Evolutionary conservation across 2,797 vertebrate genomes (phyloP), one percentile per base, ranked within the genome.

Genomic region (Cossypha heuglini): DNA sequence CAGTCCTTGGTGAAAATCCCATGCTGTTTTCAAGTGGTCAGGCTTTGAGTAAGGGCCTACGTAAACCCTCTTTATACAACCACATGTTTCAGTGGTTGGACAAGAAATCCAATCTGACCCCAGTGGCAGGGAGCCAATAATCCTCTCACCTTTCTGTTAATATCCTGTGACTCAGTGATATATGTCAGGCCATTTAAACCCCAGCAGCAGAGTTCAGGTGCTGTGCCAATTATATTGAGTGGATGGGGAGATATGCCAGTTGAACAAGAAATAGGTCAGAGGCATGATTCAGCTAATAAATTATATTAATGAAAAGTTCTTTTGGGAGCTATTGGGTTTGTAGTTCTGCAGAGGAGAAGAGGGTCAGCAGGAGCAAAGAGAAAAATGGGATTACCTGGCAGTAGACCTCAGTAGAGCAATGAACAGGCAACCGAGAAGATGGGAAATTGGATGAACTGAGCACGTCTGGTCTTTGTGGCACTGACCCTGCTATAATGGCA

Each of bases 91-190:
- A 48, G 81, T 64, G 71, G 79, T 62, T 75, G 75, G 68, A 43
- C 51, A 83, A 96, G 92, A 96, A 96, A 96, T 77, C 64, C 78
- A 93, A 82, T 55, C 94, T 85, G 78, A 93, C 94, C 89, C 54
- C 33, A 25, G 68, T 88, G 89, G 94, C 94, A 92, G 78, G 1
- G 1, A 0, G 37, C 89, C 95, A 96, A 64, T 71, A 94, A 93
- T 93, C 94, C 86, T 94, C 86, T 96, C 96, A 95, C 94, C 90
- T 96, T 94, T 96, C 86, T 77, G 81, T 91, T 97, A 96, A 97
- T 96, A 96, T 94, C 92, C 94, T 93, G 64, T 95, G 95, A 92
- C 94, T 94, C 92, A 83, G 78, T 96, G 96, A 95, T 97, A 86
- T 88, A 95, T 96, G 86, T 93, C 92, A 92, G 91, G 75, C 84